Base-by-base conservation (phyloP, 1,140 invertebrate genomes). In the Acromyrmex echinatior region DNA sequence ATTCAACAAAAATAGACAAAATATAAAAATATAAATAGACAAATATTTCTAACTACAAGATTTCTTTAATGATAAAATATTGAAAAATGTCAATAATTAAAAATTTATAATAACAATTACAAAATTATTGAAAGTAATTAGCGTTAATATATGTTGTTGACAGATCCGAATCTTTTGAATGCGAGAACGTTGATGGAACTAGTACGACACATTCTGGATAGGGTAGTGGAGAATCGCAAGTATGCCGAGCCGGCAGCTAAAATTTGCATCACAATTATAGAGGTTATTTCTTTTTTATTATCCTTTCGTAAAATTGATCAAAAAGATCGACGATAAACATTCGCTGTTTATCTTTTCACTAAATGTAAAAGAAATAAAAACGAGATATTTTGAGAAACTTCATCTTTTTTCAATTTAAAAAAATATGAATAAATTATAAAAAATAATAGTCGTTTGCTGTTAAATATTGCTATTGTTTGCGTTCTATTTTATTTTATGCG, bases 131-230 rank as follows among this genome's bases (percentile, higher is more conserved):
- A 14, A 60, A 31, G 4, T 51, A 16, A 70, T 58, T 10, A 5
- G 14, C 9, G n/a, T 18, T 58, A n/a, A 58, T 58, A 3, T 21
- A 35, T 66, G 16, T 76, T 62, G 39, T 35, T 74, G 35, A 14
- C 60, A 97, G 97, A 98, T 96, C 98, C 98, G 5, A 98, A 98
- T 94, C 96, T 97, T 77, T 95, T 98, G 31, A 97, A 97, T 86
- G 97, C 97, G 0, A 96, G 98, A 78, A 97, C 97, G 5, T 95
- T 98, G 49, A 98, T 98, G 98, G 97, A 98, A 93, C 95, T 98
- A 25, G 98, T 98, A 12, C 97, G 97, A 25, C 97, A 98, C 89
- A 97, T 98, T 63, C 96, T 98, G 92, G 97, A 97, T 63, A 97
- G 97, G 87, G 97, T 97, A 0, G 96, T 98, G 56, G 97, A 98